Conservation (phyloP, 2,113 vertebrate genomes). For the Urocolius indicus region DNA sequence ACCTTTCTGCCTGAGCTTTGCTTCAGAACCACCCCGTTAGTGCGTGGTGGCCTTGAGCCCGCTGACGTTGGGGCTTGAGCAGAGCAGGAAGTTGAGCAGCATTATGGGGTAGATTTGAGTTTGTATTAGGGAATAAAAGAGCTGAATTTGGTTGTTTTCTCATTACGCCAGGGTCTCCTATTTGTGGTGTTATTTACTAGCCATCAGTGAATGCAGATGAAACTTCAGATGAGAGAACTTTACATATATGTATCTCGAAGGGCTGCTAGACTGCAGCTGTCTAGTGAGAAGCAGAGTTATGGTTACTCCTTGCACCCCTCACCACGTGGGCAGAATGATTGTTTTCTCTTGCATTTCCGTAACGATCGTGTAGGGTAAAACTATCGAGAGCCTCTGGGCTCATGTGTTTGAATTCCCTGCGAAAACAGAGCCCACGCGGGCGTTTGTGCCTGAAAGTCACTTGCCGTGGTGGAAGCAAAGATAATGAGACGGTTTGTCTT, state of each 20-base stretch:
- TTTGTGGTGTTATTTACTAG: not conserved
- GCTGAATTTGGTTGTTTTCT: not conserved
- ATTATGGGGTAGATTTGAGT: rapidly evolving
- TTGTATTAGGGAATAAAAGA: not conserved
- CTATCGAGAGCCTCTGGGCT: not conserved
- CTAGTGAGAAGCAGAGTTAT: not conserved
- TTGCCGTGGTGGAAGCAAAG: constrained; percentile 8
- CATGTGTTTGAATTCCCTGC: not conserved
- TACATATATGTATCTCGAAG: not conserved
- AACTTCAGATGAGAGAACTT: not conserved
- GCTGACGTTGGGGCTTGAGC: not conserved
- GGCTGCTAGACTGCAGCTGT: not conserved
- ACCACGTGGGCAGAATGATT: not conserved
- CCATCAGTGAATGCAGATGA: not conserved
- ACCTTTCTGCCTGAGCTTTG: not conserved
- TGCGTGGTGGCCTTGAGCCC: rapidly evolving
- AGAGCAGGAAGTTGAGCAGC: not conserved
- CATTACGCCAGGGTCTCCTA: not conserved
- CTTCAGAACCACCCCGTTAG: not conserved
- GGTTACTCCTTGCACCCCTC: not conserved
- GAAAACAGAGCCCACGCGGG: not conserved
- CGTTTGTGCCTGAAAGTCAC: not conserved
- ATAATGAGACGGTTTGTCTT: constrained; percentile 28
- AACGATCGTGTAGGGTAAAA: not conserved
- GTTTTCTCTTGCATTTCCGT: not conserved